phyloP scores from a whole-genome alignment of 1,140 invertebrate species.

The Pogonus chalceus region DNA sequence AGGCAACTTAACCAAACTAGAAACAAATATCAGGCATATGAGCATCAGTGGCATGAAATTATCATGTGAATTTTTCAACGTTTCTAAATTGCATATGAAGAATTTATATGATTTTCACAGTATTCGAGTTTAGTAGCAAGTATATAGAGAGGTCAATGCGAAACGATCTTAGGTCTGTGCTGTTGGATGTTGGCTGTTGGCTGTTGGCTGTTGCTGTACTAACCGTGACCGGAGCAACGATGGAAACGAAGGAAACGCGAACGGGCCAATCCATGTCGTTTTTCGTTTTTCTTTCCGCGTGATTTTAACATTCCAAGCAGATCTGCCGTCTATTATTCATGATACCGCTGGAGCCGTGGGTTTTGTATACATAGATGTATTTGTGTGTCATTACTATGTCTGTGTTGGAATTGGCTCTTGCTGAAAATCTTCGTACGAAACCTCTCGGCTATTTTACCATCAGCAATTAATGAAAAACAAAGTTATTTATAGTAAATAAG shows the following conservation, averaged over 20 bases:
- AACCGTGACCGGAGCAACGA: too few relatives aligned
- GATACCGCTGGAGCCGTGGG: background rate
- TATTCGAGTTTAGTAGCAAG: background rate
- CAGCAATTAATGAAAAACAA: too few relatives aligned
- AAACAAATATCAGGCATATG: background rate
- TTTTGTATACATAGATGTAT: too few relatives aligned
- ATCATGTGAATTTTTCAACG: background rate
- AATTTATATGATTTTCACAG: background rate
- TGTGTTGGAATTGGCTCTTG: too few relatives aligned
- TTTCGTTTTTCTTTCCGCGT: background rate
- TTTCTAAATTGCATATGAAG: conserved; percentile 1
- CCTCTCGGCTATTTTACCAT: too few relatives aligned
- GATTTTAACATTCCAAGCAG: background rate
- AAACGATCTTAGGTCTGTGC: background rate
- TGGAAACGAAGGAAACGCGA: too few relatives aligned
- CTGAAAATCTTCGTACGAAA: too few relatives aligned
- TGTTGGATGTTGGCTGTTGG: background rate
- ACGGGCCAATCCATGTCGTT: too few relatives aligned
- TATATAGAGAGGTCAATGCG: background rate
- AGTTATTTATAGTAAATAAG: too few relatives aligned
- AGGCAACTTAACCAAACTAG: too few relatives aligned
- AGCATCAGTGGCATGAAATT: background rate
- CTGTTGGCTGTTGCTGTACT: background rate
- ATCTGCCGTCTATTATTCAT: conserved; percentile 1
- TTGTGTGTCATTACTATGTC: too few relatives aligned